Evolutionary conservation across 2,797 vertebrate species (phyloP).

Genomic region (Argya squamiceps): DNA sequence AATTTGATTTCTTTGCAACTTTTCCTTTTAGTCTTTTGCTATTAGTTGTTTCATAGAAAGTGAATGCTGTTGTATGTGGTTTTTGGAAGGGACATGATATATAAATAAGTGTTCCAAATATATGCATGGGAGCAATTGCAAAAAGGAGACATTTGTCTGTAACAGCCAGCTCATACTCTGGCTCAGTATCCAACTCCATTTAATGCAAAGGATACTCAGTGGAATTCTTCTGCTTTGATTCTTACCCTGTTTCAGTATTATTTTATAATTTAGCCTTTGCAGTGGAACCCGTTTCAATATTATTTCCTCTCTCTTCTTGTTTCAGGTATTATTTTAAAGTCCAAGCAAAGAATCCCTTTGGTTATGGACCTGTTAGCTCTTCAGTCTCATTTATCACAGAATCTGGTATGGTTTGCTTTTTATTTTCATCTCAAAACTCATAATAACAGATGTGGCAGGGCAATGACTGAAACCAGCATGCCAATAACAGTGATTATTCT

Average conservation of each 20-base stretch:
- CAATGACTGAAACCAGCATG: neutral
- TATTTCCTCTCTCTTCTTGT: neutral
- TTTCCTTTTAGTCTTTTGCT: neutral
- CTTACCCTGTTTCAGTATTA: neutral
- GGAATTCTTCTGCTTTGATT: neutral
- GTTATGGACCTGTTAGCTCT: conserved; percentile 91
- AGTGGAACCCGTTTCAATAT: neutral
- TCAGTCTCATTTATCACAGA: conserved; percentile 93
- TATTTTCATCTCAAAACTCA: neutral
- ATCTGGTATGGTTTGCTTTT: conserved; percentile 84
- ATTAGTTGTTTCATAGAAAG: neutral
- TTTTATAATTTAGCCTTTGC: neutral
- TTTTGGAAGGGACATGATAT: neutral
- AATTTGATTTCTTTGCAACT: neutral
- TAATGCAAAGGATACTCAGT: neutral
- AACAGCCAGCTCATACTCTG: neutral
- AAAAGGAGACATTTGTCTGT: neutral
- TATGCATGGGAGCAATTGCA: neutral
- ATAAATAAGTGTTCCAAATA: neutral
- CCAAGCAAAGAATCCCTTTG: conserved; percentile 93
- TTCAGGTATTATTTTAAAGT: conserved; percentile 98
- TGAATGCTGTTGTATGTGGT: neutral
- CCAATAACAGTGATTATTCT: neutral
- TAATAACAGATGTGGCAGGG: neutral
- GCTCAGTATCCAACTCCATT: neutral